phyloP scores from a whole-genome alignment of 35 echinoderm and acorn worm species.

The Apostichopus californicus region DNA sequence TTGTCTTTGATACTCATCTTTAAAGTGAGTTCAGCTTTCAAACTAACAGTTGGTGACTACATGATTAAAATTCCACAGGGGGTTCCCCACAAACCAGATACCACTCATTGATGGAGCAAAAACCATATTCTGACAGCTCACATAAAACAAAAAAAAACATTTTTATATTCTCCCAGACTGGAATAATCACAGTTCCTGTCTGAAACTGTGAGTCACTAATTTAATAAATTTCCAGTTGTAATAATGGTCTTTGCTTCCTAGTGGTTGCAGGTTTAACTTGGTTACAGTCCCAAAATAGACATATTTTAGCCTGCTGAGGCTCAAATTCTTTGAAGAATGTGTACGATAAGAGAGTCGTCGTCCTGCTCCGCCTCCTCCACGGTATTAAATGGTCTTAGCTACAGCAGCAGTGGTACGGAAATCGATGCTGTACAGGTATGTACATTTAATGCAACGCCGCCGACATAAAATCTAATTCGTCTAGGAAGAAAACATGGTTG shows the following conservation, averaged over 20 bases:
- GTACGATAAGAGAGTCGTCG: no score
- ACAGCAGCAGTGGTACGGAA: no score
- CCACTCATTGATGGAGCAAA: not conserved
- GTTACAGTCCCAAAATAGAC: not conserved
- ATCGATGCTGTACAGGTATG: no score
- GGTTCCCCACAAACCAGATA: not conserved
- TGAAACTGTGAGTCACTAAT: not conserved
- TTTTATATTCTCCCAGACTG: not conserved
- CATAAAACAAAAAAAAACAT: constrained; percentile 20
- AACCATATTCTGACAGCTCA: constrained; percentile 21
- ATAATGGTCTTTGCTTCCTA: not conserved
- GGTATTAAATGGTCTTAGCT: no score
- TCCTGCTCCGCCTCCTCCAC: no score
- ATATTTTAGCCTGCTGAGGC: not conserved
- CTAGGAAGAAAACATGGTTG: no score
- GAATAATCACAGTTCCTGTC: not conserved
- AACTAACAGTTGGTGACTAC: not conserved
- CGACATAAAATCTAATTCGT: no score
- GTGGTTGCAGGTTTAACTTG: not conserved
- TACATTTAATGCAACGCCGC: no score
- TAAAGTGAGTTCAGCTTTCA: not conserved
- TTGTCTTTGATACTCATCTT: not conserved
- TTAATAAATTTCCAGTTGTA: not conserved
- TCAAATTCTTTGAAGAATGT: no score
- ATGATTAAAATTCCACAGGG: constrained; percentile 21